Percentiles rank a stretch among this genome's conserved stretches.
phyloP scores from a whole-genome alignment of 2,113 vertebrate genomes.

The Urocynchramus pylzowi region DNA sequence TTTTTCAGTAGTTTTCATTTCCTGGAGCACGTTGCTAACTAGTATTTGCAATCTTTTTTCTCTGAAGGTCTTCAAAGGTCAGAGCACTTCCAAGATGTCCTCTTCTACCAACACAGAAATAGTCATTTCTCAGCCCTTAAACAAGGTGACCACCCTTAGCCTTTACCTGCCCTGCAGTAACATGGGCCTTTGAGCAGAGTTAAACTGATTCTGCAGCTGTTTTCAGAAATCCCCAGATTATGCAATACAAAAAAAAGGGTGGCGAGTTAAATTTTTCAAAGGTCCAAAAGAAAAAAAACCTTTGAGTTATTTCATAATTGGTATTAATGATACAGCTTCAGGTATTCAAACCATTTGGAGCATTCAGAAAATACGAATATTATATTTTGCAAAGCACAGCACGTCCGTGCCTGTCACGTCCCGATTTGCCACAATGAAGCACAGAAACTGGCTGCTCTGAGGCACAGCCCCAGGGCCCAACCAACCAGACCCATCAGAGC shows the following conservation, averaged over 20 bases:
- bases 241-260: neutral
- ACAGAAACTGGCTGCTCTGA: neutral
- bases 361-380: neutral
- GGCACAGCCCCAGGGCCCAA: neutral
- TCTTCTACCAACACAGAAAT: neutral
- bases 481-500: neutral
- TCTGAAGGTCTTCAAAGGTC: neutral
- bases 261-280: neutral
- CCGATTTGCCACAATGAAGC: neutral
- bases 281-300: neutral
- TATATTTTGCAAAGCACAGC: neutral
- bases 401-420: neutral
- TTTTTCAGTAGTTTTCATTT: neutral
- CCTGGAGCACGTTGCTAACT: neutral
- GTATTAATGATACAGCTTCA: neutral
- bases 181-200: neutral
- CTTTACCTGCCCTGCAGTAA: neutral
- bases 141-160: neutral
- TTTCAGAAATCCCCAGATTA: neutral
- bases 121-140: neutral
- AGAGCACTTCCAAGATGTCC: neutral
- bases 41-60: neutral
- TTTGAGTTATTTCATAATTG: neutral
- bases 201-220: neutral
- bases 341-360: neutral